phyloP scores from a whole-genome alignment of 2,888 invertebrate species.

The Yponomeuta evonymella region DNA sequence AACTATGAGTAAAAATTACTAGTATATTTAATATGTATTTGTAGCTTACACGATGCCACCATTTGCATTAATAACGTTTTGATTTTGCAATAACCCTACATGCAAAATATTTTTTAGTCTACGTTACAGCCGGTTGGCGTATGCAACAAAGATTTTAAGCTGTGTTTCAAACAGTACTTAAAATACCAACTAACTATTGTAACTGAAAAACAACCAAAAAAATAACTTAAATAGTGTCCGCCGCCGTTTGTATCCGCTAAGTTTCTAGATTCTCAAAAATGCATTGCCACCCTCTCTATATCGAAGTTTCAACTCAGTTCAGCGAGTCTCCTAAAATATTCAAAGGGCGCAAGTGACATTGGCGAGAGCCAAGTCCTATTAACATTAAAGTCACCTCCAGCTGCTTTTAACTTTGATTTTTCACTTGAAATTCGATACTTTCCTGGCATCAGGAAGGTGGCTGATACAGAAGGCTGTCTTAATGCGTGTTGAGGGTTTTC shows the following conservation, averaged over 20 bases:
- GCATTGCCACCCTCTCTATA: slow-evolving; percentile 40
- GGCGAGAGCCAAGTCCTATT: slow-evolving; percentile 47
- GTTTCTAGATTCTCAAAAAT: slow-evolving; percentile 18
- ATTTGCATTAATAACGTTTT: too few relatives aligned
- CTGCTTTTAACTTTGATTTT: slow-evolving; percentile 16
- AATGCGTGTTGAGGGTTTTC: too few relatives aligned
- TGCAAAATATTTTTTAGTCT: too few relatives aligned
- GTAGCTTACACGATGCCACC: too few relatives aligned
- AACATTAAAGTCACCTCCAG: slow-evolving; percentile 46
- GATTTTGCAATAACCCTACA: too few relatives aligned
- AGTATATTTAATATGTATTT: too few relatives aligned
- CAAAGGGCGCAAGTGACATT: slow-evolving; percentile 54
- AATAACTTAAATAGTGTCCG: background rate
- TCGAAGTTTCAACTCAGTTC: slow-evolving; percentile 49
- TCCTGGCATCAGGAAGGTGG: background rate
- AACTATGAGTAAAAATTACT: too few relatives aligned
- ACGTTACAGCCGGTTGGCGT: too few relatives aligned
- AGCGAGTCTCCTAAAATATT: slow-evolving; percentile 57
- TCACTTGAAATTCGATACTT: slow-evolving; percentile 10
- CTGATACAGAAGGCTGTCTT: background rate
- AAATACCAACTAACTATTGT: too few relatives aligned
- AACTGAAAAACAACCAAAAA: too few relatives aligned
- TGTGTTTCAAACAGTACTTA: too few relatives aligned
- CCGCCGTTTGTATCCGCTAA: background rate
- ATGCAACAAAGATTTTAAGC: too few relatives aligned